phyloP scores from a whole-genome alignment of 1,140 invertebrate species.

The Brachionus paranguensis region DNA sequence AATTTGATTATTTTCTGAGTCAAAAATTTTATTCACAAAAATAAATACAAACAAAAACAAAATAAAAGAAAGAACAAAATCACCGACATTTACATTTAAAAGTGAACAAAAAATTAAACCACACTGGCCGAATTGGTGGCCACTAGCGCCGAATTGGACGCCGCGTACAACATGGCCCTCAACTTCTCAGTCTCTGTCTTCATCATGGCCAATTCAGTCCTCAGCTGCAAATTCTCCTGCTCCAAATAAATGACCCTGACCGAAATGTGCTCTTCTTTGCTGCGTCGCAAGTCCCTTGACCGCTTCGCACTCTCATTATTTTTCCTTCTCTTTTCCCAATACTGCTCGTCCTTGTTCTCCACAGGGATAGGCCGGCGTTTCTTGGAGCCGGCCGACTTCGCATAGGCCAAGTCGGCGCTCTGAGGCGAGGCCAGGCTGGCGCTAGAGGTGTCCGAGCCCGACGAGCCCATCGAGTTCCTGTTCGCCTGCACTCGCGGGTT shows the following conservation, averaged over 20 bases:
- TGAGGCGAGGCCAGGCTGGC: background rate
- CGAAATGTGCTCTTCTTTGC: constrained; percentile 49
- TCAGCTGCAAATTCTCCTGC: constrained; percentile 53
- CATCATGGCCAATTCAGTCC: constrained; percentile 49
- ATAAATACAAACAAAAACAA: constrained; percentile 26
- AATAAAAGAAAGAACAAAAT: background rate
- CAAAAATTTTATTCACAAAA: background rate
- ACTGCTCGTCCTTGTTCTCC: constrained; percentile 51
- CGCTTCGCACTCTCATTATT: constrained; percentile 57
- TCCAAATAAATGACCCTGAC: constrained; percentile 50
- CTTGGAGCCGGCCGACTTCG: constrained; percentile 39
- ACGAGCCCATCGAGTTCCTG: background rate
- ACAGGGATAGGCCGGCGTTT: constrained; percentile 48
- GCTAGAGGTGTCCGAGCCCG: background rate
- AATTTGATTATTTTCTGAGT: background rate
- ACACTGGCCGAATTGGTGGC: background rate
- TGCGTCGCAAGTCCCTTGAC: constrained; percentile 51
- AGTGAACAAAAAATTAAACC: background rate
- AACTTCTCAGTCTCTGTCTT: constrained; percentile 41
- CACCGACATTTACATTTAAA: background rate
- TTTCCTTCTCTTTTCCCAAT: constrained; percentile 55
- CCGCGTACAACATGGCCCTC: constrained; percentile 21
- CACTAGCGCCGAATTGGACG: background rate
- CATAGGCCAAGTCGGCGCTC: background rate
- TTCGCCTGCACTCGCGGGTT: too few species aligned